Percentiles rank a stretch among this genome's conserved stretches.
phyloP scores from a whole-genome alignment of 2,888 invertebrate species.

The Tetranychus piercei region DNA sequence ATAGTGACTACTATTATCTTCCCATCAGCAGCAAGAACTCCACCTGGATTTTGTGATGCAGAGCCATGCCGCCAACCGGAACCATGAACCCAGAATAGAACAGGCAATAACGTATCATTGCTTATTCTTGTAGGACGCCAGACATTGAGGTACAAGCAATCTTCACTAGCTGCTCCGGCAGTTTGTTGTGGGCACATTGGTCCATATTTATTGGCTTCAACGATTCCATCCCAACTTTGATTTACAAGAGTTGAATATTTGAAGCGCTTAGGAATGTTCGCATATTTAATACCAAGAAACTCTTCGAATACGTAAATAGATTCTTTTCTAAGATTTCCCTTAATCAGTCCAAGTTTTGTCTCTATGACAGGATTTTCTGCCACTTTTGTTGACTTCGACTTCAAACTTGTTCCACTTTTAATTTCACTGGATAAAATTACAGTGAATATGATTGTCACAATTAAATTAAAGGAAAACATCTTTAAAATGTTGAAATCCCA shows the following conservation, averaged over 20 bases:
- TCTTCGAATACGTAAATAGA: background rate
- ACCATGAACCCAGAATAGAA: slow-evolving; percentile 19
- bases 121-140: slow-evolving; percentile 10
- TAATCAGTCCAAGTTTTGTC: background rate
- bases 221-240: background rate
- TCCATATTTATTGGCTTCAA: background rate
- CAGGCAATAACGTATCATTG: slow-evolving; percentile 10
- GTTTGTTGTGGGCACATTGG: background rate
- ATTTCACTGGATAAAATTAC: too few relatives aligned
- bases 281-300: background rate
- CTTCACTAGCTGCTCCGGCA: slow-evolving; percentile 5
- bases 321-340: background rate
- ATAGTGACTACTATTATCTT: slow-evolving; percentile 18
- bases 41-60: background rate
- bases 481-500: too few relatives aligned
- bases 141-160: slow-evolving; percentile 19
- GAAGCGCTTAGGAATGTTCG: background rate
- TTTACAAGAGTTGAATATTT: background rate
- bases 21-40: slow-evolving; percentile 11
- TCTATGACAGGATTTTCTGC: background rate
- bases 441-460: too few relatives aligned
- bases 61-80: slow-evolving; percentile 14
- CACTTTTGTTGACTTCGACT: too few relatives aligned
- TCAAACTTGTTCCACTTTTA: too few relatives aligned
- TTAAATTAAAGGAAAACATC: too few relatives aligned